phyloP scores from a whole-genome alignment of 2,113 vertebrate genomes.

The Dryoscopus gambensis region DNA sequence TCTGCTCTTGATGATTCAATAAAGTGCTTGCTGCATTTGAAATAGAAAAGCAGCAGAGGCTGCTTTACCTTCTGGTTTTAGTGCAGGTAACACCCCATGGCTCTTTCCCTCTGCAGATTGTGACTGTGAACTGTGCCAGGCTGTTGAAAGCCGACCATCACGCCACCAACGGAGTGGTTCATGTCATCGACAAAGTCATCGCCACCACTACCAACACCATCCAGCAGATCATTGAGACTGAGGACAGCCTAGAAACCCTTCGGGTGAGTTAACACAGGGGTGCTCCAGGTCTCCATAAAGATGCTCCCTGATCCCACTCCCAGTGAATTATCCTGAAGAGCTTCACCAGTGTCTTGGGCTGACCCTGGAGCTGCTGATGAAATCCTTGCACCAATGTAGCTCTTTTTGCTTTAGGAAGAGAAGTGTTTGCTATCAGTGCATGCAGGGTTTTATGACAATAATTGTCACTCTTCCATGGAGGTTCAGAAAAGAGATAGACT shows the following conservation, averaged over 20 bases:
- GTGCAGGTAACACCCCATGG: background rate
- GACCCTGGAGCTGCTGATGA: background rate
- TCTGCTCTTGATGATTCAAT: background rate
- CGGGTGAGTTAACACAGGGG: constrained; percentile 70
- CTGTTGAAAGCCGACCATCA: constrained; percentile 94
- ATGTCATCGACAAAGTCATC: constrained; percentile 94
- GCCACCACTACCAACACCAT: constrained; percentile 86
- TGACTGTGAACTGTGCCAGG: constrained; percentile 96
- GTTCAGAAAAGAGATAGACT: background rate
- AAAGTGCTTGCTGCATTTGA: accelerated
- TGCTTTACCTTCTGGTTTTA: background rate
- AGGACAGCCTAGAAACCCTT: constrained; percentile 90
- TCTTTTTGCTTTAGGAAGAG: background rate
- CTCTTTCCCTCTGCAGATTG: constrained; percentile 75
- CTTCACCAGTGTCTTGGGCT: background rate
- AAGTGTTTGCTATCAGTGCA: background rate
- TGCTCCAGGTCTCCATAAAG: background rate
- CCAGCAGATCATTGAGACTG: constrained; percentile 82
- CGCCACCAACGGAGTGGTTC: constrained; percentile 94
- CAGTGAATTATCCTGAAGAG: background rate
- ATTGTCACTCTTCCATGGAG: background rate
- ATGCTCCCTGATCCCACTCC: background rate
- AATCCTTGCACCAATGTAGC: background rate
- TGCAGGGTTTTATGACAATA: background rate
- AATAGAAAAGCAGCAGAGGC: background rate